Evolutionary conservation across 2,797 vertebrate species (phyloP).

Genomic region (Protonibea diacanthus): DNA sequence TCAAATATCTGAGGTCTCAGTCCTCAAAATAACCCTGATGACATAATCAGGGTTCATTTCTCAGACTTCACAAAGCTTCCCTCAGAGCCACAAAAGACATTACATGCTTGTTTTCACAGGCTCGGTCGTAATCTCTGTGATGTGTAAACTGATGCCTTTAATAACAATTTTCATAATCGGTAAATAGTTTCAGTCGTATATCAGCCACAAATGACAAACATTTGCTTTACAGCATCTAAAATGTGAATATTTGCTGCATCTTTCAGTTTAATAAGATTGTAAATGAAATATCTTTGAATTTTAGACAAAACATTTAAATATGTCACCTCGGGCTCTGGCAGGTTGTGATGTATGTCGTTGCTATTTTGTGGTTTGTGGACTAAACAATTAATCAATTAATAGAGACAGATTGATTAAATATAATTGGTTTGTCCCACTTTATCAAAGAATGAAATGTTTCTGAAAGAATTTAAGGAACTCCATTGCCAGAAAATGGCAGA

Average conservation of each 20-base stretch:
- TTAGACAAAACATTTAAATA: background rate
- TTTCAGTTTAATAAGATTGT: background rate
- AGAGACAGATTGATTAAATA: conserved; percentile 3
- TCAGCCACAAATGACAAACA: background rate
- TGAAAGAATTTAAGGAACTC: background rate
- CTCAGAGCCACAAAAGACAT: background rate
- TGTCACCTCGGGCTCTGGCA: background rate
- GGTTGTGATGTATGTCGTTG: background rate
- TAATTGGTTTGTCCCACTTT: background rate
- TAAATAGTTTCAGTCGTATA: background rate
- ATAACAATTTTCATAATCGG: background rate
- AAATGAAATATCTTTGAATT: background rate
- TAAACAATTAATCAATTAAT: background rate
- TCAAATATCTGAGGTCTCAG: background rate
- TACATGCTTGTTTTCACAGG: background rate
- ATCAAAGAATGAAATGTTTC: conserved; percentile 3
- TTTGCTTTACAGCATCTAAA: background rate
- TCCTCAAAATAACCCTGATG: background rate
- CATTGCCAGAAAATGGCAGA: too few relatives aligned
- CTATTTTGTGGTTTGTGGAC: background rate
- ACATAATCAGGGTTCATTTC: background rate
- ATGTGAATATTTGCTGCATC: background rate
- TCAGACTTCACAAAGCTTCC: background rate
- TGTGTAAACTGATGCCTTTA: background rate
- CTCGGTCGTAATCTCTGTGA: background rate